Percentiles rank a stretch among this genome's conserved stretches.
phyloP scores from a whole-genome alignment of 2,888 invertebrate genomes.

The Limnephilus lunatus region DNA sequence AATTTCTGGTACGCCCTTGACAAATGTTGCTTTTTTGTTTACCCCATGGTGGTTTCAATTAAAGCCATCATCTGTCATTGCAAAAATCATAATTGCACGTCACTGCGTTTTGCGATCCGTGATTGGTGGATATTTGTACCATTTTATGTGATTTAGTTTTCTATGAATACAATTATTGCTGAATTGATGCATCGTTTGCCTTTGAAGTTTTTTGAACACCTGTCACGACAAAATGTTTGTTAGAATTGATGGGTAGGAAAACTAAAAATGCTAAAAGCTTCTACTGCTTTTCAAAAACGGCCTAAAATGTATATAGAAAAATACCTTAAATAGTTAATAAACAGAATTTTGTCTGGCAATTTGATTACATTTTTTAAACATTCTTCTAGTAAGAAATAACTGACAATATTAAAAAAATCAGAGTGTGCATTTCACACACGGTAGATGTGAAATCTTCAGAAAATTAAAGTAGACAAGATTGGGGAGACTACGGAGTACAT shows the following conservation, averaged over 20 bases:
- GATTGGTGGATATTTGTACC: background rate
- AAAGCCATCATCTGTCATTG: constrained; percentile 52
- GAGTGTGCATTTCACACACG: too few relatives aligned
- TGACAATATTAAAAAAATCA: too few relatives aligned
- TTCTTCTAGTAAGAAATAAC: too few relatives aligned
- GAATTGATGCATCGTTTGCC: background rate
- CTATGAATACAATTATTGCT: background rate
- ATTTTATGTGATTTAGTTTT: background rate
- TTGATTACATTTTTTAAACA: too few relatives aligned
- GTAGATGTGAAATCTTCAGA: too few relatives aligned
- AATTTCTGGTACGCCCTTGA: constrained; percentile 54
- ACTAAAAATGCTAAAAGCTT: background rate
- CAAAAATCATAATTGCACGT: constrained; percentile 10
- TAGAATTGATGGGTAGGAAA: background rate
- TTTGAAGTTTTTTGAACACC: background rate
- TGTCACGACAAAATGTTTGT: background rate
- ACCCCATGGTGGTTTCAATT: constrained; percentile 58
- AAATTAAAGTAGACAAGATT: too few relatives aligned
- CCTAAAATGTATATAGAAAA: too few relatives aligned
- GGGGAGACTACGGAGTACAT: too few relatives aligned
- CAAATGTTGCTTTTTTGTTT: constrained; percentile 63
- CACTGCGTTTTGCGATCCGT: background rate
- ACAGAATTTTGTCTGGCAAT: too few relatives aligned
- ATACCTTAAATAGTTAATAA: too few relatives aligned
- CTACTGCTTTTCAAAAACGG: too few relatives aligned